Evolutionary conservation across 2,888 invertebrate species (phyloP).

Genomic region (Melitaea athalia): DNA sequence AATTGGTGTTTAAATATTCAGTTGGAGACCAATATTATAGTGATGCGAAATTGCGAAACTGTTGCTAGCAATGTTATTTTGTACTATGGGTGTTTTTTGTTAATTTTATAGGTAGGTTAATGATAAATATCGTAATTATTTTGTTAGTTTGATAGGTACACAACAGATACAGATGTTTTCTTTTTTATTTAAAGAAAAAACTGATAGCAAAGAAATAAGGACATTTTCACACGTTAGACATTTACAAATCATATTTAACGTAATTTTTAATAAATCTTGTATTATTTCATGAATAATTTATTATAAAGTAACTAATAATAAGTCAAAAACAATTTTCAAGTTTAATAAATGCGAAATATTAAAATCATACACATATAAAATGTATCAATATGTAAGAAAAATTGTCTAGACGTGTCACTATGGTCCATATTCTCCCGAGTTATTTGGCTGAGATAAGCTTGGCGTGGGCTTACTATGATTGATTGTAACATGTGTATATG

Average conservation of each 20-base stretch:
- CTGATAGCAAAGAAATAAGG: neutral
- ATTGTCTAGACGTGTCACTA: neutral
- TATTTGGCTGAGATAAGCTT: neutral
- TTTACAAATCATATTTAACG: too few species aligned
- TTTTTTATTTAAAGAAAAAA: neutral
- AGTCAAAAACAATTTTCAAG: too few species aligned
- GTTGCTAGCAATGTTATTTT: neutral
- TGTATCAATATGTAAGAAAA: constrained; percentile 1
- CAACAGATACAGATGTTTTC: neutral
- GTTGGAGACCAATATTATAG: neutral
- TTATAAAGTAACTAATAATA: too few species aligned
- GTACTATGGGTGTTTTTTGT: neutral
- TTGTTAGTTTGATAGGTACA: neutral
- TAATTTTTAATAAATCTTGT: too few species aligned
- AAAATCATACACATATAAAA: neutral
- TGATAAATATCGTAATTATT: constrained; percentile 1
- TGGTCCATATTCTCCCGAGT: neutral
- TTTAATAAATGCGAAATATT: too few species aligned
- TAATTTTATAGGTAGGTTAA: neutral
- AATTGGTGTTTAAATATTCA: neutral
- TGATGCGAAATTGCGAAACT: too few species aligned
- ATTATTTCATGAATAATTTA: too few species aligned
- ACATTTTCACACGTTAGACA: neutral
- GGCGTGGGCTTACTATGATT: neutral
- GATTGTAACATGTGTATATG: neutral